Conservation (phyloP, 2,113 vertebrate species). For the Rhinichthys klamathensis region DNA sequence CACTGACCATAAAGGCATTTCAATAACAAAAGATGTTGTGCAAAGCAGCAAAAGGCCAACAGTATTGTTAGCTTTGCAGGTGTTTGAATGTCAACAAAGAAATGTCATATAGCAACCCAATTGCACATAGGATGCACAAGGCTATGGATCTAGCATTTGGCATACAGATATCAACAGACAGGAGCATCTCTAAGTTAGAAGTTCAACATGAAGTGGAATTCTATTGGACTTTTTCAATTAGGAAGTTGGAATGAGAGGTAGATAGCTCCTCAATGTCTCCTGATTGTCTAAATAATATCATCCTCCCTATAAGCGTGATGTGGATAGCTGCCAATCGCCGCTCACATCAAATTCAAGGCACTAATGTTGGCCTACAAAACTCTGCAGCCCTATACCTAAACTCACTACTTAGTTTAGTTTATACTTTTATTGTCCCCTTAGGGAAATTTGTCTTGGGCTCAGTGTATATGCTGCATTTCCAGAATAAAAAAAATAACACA, state of each 20-base stretch:
- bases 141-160: not conserved
- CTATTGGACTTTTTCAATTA: not conserved
- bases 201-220: not conserved
- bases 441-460: too few species aligned
- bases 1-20: not conserved
- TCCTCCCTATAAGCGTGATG: not conserved
- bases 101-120: not conserved
- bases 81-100: not conserved
- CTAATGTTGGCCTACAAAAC: too few species aligned
- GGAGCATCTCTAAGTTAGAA: not conserved
- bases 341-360: too few species aligned
- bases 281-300: not conserved
- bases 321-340: not conserved
- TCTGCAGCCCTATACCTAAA: too few species aligned
- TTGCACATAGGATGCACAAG: not conserved
- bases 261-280: too few species aligned
- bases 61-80: not conserved
- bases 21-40: not conserved
- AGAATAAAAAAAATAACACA: too few species aligned
- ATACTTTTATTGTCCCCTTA: too few species aligned
- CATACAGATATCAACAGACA: not conserved
- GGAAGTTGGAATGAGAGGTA: too few species aligned
- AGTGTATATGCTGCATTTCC: too few species aligned
- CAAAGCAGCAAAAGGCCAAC: not conserved
- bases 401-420: too few species aligned